A percentile compares a stretch with the other conserved stretches of the same genome.
Evolutionary conservation across 2,888 invertebrate genomes (phyloP).

Genomic region (Drepanosiphum platanoidis): DNA sequence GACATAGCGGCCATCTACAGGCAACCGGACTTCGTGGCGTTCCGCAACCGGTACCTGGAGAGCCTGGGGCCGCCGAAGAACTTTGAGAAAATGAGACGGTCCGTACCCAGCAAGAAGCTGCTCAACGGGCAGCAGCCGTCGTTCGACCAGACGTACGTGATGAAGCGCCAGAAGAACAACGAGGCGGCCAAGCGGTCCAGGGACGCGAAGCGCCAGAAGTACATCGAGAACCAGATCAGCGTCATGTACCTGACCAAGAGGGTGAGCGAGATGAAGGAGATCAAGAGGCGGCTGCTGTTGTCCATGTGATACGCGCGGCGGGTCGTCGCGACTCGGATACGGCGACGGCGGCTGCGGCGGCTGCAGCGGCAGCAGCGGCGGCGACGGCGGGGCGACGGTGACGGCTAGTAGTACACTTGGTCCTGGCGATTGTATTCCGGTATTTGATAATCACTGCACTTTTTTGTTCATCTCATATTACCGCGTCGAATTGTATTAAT

Average conservation of each 20-base stretch:
- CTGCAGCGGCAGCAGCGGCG: not conserved
- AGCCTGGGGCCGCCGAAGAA: conserved; percentile 51
- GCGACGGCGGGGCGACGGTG: too few species aligned
- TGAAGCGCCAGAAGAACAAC: conserved; percentile 57
- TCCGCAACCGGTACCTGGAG: conserved; percentile 49
- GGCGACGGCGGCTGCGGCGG: not conserved
- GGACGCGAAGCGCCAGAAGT: conserved; percentile 58
- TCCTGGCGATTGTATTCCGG: too few species aligned
- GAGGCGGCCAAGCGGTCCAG: conserved; percentile 53
- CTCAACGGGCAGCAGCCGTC: not conserved
- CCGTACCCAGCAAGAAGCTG: not conserved
- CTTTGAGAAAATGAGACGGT: conserved; percentile 47
- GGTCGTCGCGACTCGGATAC: not conserved
- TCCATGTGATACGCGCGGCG: not conserved
- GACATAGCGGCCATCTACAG: conserved; percentile 47
- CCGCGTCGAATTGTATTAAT: too few species aligned
- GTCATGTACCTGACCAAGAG: conserved; percentile 53
- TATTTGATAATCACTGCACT: too few species aligned
- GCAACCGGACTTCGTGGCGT: conserved; percentile 36
- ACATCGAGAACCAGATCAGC: conserved; percentile 55
- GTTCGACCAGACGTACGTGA: conserved; percentile 38
- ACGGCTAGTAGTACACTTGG: too few species aligned
- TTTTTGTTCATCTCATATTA: too few species aligned
- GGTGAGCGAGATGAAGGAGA: conserved; percentile 47
- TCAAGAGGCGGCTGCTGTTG: conserved; percentile 46